Percentiles rank a stretch among this genome's conserved stretches.
Evolutionary conservation across 1,140 invertebrate species (phyloP).

Genomic region (Leptestheria dahalacensis): DNA sequence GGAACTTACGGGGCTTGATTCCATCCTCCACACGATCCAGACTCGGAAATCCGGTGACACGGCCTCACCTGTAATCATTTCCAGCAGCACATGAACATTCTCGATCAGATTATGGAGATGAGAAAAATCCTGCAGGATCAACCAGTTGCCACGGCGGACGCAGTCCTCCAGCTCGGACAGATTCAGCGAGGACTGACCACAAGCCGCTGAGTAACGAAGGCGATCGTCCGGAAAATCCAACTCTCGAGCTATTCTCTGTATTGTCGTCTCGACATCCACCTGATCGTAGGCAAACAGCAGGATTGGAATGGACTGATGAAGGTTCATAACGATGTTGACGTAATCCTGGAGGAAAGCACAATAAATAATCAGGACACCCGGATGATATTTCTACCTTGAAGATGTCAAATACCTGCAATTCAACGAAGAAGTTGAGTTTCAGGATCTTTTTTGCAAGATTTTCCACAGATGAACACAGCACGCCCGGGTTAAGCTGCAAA

Average conservation of each 20-base stretch:
- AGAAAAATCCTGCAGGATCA: slow-evolving; percentile 6
- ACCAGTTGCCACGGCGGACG: slow-evolving; percentile 11
- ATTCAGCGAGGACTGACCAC: not conserved
- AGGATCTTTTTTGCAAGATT: not conserved
- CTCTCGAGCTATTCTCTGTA: not conserved
- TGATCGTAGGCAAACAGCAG: slow-evolving; percentile 1
- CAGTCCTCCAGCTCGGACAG: slow-evolving; percentile 12
- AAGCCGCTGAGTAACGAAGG: not conserved
- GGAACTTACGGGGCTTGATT: not conserved
- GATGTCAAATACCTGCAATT: not conserved
- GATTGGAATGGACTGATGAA: not conserved
- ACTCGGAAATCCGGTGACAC: slow-evolving; percentile 7
- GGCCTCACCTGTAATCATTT: slow-evolving; percentile 1
- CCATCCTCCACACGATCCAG: slow-evolving; percentile 2
- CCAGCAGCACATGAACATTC: slow-evolving; percentile 1
- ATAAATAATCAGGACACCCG: not conserved
- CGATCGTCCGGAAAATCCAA: slow-evolving; percentile 11
- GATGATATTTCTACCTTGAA: not conserved
- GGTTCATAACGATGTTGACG: not conserved
- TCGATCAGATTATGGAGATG: not conserved
- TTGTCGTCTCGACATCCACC: slow-evolving; percentile 1
- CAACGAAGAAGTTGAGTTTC: not conserved
- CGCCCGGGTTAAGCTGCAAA: not conserved
- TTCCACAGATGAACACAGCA: not conserved
- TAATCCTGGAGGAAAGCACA: not conserved